Evolutionary conservation across 64 coral and sea anemone species (phyloP).

Genomic region (Hydrozoanthus tunicans): DNA sequence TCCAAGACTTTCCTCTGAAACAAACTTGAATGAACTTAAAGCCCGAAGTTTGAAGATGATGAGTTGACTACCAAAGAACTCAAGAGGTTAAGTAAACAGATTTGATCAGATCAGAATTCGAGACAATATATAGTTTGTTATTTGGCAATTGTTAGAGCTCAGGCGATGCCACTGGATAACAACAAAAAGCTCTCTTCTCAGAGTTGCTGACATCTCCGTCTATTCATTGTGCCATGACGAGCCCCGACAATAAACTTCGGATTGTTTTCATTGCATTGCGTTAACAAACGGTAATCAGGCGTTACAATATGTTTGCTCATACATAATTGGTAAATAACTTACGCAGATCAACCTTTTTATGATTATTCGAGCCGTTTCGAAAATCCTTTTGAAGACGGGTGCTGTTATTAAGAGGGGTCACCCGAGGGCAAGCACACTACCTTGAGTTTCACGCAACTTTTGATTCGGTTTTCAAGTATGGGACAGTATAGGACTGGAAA

Average conservation of each 20-base stretch:
- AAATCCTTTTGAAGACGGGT: background rate
- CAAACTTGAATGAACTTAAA: background rate
- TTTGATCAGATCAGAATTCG: slow-evolving; percentile 44
- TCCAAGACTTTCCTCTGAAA: background rate
- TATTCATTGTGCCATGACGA: background rate
- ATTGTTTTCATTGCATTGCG: background rate
- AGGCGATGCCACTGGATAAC: background rate
- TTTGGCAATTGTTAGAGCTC: slow-evolving; percentile 2
- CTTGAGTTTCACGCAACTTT: too few relatives aligned
- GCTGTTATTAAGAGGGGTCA: background rate
- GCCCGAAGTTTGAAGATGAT: background rate
- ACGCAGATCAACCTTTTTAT: slow-evolving; percentile 2
- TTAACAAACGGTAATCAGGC: background rate
- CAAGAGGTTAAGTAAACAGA: slow-evolving; percentile 48
- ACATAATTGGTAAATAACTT: background rate
- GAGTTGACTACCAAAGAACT: slow-evolving; percentile 52
- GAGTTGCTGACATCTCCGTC: slow-evolving; percentile 10
- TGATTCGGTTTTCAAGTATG: too few relatives aligned
- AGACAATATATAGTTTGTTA: slow-evolving; percentile 11
- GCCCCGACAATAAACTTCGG: background rate
- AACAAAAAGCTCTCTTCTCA: background rate
- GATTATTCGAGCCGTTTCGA: background rate
- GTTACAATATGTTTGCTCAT: background rate
- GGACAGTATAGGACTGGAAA: too few relatives aligned
- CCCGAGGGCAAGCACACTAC: background rate